A percentile compares a stretch with the other conserved stretches of the same genome.
These are phyloP conservation scores for Montipora capricornis DNA, from an alignment of 64 coral and sea anemone genomes.

Conservation along the genomic window DNA sequence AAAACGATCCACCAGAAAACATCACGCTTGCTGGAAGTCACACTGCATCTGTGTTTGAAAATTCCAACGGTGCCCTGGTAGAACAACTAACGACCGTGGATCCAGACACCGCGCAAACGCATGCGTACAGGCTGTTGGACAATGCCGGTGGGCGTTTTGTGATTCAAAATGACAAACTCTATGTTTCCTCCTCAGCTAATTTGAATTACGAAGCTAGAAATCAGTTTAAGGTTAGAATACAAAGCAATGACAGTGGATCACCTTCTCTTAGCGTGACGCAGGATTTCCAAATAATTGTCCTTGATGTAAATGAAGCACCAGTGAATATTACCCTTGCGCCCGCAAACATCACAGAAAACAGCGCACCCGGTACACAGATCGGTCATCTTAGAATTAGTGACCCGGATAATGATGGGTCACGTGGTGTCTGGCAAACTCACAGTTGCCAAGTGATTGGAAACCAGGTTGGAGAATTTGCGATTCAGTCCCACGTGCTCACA, in stretches of 20 bases:
- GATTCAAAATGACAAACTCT: slow-evolving; percentile 72
- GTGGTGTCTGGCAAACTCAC: slow-evolving; percentile 64
- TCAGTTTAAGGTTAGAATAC: slow-evolving; percentile 54
- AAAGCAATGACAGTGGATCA: slow-evolving; percentile 49
- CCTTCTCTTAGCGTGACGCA: slow-evolving; percentile 43
- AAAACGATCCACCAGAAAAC: slow-evolving; percentile 79
- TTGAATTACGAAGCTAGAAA: slow-evolving; percentile 72
- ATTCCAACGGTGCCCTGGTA: slow-evolving; percentile 62
- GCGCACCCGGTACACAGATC: slow-evolving; percentile 68
- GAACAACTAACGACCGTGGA: slow-evolving; percentile 63
- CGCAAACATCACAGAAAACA: slow-evolving; percentile 72
- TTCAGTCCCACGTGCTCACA: slow-evolving; percentile 35
- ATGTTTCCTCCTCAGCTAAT: slow-evolving; percentile 73
- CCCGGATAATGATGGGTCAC: slow-evolving; percentile 74
- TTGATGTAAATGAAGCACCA: slow-evolving; percentile 84
- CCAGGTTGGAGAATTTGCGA: slow-evolving; percentile 68
- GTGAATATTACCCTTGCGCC: slow-evolving; percentile 55
- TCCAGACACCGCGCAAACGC: slow-evolving; percentile 60
- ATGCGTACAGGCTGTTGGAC: slow-evolving; percentile 59
- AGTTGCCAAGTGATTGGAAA: slow-evolving; percentile 53
- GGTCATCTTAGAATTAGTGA: slow-evolving; percentile 72
- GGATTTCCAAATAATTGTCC: slow-evolving; percentile 46
- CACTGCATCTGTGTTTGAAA: slow-evolving; percentile 57
- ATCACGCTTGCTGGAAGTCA: slow-evolving; percentile 47
- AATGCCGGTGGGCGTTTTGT: slow-evolving; percentile 76